Base-by-base conservation (phyloP, 37 sponge, comb jelly and placozoan species). In the Agelas oroides region DNA sequence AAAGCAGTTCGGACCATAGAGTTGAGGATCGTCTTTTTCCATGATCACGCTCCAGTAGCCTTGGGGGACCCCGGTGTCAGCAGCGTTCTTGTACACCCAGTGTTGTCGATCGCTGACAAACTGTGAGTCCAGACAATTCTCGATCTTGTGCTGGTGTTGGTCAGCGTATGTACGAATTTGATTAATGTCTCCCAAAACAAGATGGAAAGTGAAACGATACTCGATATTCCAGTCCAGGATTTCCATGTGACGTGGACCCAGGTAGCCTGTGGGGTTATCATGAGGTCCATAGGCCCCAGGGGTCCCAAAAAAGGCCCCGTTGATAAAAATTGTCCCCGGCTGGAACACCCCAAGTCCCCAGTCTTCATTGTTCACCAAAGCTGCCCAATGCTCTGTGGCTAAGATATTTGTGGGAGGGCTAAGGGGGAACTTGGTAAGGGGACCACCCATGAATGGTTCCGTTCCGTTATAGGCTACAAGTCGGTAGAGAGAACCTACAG, bases 271-370 rank as follows among this genome's bases (percentile, higher is more conserved):
- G 58, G 31, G 57, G 19, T 25, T 0, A 53, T 82, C 82, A 32
- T 24, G 34, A 13, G 82, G 72, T 36, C 59, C 67, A 31, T 33
- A 53, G 25, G 27, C 20, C 20, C 71, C 71, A 21, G 33, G 30
- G 23, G 71, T 55, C 20, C 82, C 71, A 57, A 71, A 82, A 80
- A 67, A 80, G 13, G 59, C 71, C n/a, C 60, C 72, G 17, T 36
- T 53, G n/a, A 82, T 30, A 31, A 16, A 19, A 32, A 70, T 58
- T 11, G 72, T 71, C 8, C 72, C 60, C 0, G 82, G 72, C 28
- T 82, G 82, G 59, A 53, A 82, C 60, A 82, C 82, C 13, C 82
- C 82, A 34, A 82, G 35, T 18, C 72, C 82, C 72, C 71, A 82
- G 0, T 25, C 41, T 18, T 71, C 60, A 20, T 38, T 58, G 57